Percentiles rank a stretch among this genome's conserved stretches.
phyloP scores from a whole-genome alignment of 2,888 invertebrate genomes.

The Sphaerophoria taeniata region DNA sequence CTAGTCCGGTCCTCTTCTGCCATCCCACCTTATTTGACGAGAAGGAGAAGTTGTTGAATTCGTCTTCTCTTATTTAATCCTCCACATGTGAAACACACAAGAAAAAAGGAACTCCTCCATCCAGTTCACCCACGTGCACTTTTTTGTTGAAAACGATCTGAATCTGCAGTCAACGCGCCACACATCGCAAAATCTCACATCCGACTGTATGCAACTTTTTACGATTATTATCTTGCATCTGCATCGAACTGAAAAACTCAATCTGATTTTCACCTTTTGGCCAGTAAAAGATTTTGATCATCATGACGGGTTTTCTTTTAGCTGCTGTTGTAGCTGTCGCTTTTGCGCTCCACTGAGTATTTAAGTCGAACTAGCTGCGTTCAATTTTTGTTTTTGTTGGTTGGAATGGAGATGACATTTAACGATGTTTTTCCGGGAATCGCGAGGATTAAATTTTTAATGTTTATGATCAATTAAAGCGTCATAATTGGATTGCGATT shows the following conservation, averaged over 20 bases:
- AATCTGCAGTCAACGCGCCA: neutral
- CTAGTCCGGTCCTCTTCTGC: neutral
- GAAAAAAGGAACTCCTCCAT: slow-evolving; percentile 23
- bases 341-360: slow-evolving; percentile 41
- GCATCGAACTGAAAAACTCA: slow-evolving; percentile 70
- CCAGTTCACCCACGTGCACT: slow-evolving; percentile 65
- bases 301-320: slow-evolving; percentile 46
- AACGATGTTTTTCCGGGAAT: slow-evolving; percentile 72
- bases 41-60: slow-evolving; percentile 44
- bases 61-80: slow-evolving; percentile 9
- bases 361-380: slow-evolving; percentile 53
- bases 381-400: neutral
- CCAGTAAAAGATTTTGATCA: slow-evolving; percentile 58
- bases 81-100: slow-evolving; percentile 6
- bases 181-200: neutral
- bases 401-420: slow-evolving; percentile 66
- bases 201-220: neutral
- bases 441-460: slow-evolving; percentile 63
- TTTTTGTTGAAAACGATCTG: neutral
- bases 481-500: slow-evolving; percentile 68
- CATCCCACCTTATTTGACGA: slow-evolving; percentile 18
- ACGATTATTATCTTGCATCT: slow-evolving; percentile 47
- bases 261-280: slow-evolving; percentile 71
- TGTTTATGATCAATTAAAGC: slow-evolving; percentile 69
- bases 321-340: slow-evolving; percentile 18